Evolutionary conservation across 2,113 vertebrate species (phyloP), one percentile per base, ranked within the genome.

Genomic region (Platanista minor): DNA sequence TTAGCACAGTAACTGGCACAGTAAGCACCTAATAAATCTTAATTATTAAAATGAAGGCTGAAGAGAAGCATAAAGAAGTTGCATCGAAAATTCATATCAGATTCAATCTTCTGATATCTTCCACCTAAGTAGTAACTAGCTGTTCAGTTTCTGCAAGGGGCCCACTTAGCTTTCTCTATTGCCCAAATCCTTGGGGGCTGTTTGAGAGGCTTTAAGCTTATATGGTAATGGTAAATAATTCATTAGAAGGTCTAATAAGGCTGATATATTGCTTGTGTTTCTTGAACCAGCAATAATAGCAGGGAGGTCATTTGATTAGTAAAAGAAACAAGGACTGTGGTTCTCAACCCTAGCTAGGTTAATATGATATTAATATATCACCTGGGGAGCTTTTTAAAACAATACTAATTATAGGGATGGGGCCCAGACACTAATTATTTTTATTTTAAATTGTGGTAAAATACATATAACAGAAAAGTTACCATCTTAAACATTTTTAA

Each of bases 221-320:
- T 36, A 86, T 49, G 27, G 36, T 90, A 69, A 85, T n/a, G 87
- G 66, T 66, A 96, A 95, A 86, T 64, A 86, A 91, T 89, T 94
- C 46, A 91, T 90, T 61, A 95, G 64, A 93, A 90, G 11, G 54
- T 91, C 83, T 94, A 88, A 85, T 84, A 69, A 85, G 64, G 80
- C 41, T 80, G 27, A n/a, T 66, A 89, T 87, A 91, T 83, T 93
- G 54, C 81, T 93, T 94, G 43, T 87, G 29, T 95, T 95, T 94
- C 78, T 94, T 92, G 54, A 96, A 87, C 52, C 62, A 72, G 49
- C 12, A 71, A 84, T 57, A 71, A 71, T 66, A 82, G 29, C 36
- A 78, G 78, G 62, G 29, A 91, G 25, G 39, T 77, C 6, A 94
- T 77, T 95, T 83, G 59, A 90, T 92, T 89, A 94, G 33, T 83